phyloP scores from a whole-genome alignment of 2,113 vertebrate genomes.

The Cochlearius cochlearius region DNA sequence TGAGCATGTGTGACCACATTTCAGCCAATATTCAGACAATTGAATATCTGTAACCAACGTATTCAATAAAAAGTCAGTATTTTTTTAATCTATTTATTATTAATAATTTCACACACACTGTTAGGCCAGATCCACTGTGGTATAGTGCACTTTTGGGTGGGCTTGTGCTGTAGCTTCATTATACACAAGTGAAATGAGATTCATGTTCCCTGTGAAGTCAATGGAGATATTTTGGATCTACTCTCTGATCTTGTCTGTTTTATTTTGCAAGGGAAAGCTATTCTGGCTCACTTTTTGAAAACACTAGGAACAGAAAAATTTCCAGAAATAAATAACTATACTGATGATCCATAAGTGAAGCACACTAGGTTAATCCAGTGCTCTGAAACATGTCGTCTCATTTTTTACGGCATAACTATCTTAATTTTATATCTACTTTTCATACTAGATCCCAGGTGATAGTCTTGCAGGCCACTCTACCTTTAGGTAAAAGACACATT shows the following conservation, averaged over 20 bases:
- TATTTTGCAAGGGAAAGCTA: neutral
- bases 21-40: neutral
- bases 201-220: neutral
- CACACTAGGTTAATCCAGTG: neutral
- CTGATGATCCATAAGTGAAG: neutral
- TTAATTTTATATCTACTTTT: neutral
- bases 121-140: neutral
- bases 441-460: neutral
- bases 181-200: neutral
- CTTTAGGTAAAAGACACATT: neutral
- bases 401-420: neutral
- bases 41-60: neutral
- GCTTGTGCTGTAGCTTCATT: neutral
- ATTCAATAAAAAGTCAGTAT: neutral
- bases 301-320: neutral
- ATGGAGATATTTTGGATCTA: neutral
- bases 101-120: neutral
- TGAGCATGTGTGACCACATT: neutral
- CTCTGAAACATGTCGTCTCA: neutral
- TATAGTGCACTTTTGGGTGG: accelerated
- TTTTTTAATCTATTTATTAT: neutral
- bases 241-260: neutral
- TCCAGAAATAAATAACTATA: neutral
- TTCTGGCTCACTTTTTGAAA: neutral
- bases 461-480: neutral